phyloP scores from a whole-genome alignment of 2,113 vertebrate genomes.

The Chaenocephalus aceratus region DNA sequence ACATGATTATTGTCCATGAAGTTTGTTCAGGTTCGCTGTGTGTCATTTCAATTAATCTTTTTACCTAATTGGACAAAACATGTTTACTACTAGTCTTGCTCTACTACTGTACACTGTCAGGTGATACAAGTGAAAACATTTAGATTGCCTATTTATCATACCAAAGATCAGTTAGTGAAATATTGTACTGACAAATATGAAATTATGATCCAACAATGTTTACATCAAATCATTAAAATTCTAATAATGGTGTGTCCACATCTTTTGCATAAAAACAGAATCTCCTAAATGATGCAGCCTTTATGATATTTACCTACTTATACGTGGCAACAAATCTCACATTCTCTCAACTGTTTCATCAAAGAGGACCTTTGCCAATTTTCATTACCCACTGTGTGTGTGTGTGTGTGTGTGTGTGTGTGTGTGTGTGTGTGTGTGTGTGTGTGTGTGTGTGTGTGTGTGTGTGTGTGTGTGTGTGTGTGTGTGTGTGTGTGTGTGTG shows the following conservation, averaged over 20 bases:
- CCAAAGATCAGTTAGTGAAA: not conserved
- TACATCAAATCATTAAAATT: not conserved
- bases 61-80: not conserved
- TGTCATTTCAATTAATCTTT: not conserved
- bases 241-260: not conserved
- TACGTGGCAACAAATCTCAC: not conserved
- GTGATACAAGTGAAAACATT: not conserved
- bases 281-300: not conserved
- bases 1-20: slow-evolving; percentile 12
- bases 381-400: not conserved
- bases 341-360: not conserved
- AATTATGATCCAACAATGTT: not conserved
- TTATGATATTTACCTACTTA: not conserved
- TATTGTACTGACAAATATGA: not conserved
- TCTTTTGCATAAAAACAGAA: not conserved
- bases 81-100: too few relatives aligned
- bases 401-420: too few relatives aligned
- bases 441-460: too few relatives aligned
- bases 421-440: not conserved
- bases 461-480: too few relatives aligned
- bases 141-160: not conserved
- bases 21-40: not conserved
- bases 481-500: too few relatives aligned
- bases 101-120: not conserved
- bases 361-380: too few relatives aligned